Evolutionary conservation across 2,888 invertebrate genomes (phyloP).

Genomic region (Junonia oenone): DNA sequence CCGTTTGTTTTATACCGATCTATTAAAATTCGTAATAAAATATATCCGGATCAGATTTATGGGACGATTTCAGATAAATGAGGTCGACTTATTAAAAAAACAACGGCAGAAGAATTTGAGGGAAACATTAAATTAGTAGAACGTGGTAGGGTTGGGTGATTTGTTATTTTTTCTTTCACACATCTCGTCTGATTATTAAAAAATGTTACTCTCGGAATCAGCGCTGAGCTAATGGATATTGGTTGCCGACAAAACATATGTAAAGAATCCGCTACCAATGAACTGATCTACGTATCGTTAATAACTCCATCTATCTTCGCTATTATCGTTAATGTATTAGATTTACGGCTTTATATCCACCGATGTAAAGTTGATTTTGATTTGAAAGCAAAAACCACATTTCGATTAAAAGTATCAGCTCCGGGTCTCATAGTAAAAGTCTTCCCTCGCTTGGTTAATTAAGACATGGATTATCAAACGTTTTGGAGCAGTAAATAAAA

Average conservation of each 20-base stretch:
- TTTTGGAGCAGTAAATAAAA: constrained; percentile 77
- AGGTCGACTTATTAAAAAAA: constrained; percentile 46
- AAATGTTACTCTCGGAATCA: constrained; percentile 55
- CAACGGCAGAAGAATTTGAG: constrained; percentile 19
- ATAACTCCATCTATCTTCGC: constrained; percentile 18
- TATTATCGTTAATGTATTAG: constrained; percentile 23
- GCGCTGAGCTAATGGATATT: constrained; percentile 65
- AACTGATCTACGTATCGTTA: constrained; percentile 28
- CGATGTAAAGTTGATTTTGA: constrained; percentile 28
- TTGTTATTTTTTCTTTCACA: constrained; percentile 12
- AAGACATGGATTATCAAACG: constrained; percentile 79
- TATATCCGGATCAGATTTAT: constrained; percentile 46
- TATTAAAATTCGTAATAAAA: constrained; percentile 52
- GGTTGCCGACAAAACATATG: constrained; percentile 68
- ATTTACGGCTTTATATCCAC: constrained; percentile 19
- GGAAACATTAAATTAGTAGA: constrained; percentile 17
- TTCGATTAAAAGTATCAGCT: constrained; percentile 26
- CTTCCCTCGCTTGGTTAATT: constrained; percentile 73
- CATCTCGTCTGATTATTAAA: constrained; percentile 16
- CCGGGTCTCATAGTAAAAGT: constrained; percentile 40
- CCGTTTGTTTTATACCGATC: constrained; percentile 55
- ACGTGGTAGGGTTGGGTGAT: constrained; percentile 1
- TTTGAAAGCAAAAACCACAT: constrained; percentile 3
- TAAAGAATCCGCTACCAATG: constrained; percentile 57
- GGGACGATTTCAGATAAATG: constrained; percentile 43